Evolutionary conservation across 2,888 invertebrate species (phyloP).

Genomic region (Ochropleura plecta): DNA sequence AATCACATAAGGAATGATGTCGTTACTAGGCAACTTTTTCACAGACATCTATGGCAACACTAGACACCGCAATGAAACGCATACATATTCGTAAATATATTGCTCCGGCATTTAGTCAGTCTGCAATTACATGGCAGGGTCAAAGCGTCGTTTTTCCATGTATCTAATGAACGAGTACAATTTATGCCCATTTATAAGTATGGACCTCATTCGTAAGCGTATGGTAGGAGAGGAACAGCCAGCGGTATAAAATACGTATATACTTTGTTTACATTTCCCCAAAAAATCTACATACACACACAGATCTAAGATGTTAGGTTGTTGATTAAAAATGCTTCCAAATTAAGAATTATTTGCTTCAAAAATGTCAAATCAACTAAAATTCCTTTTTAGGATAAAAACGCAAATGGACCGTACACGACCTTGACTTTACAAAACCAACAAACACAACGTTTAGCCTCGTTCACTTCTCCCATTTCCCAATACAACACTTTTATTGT

Average conservation of each 20-base stretch:
- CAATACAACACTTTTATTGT: constrained; percentile 32
- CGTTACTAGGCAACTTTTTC: neutral
- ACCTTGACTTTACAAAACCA: neutral
- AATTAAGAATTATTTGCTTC: neutral
- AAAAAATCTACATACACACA: constrained; percentile 5
- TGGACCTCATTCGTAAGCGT: constrained; percentile 49
- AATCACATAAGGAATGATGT: neutral
- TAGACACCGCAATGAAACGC: constrained; percentile 22
- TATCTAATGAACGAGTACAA: constrained; percentile 80
- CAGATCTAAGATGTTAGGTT: neutral
- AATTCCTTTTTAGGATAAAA: neutral
- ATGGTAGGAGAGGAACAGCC: constrained; percentile 16
- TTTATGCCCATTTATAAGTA: constrained; percentile 78
- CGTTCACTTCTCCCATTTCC: neutral
- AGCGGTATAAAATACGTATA: constrained; percentile 16
- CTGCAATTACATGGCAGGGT: constrained; percentile 75
- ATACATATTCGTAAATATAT: constrained; percentile 11
- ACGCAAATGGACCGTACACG: neutral
- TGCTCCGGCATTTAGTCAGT: constrained; percentile 24
- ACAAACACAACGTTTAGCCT: neutral
- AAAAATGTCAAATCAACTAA: neutral
- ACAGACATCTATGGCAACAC: constrained; percentile 22
- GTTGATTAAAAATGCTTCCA: too few relatives aligned
- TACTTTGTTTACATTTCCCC: neutral
- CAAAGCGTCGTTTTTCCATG: constrained; percentile 79